Base-by-base conservation (phyloP, 2,113 vertebrate genomes). In the Ascaphus truei region DNA sequence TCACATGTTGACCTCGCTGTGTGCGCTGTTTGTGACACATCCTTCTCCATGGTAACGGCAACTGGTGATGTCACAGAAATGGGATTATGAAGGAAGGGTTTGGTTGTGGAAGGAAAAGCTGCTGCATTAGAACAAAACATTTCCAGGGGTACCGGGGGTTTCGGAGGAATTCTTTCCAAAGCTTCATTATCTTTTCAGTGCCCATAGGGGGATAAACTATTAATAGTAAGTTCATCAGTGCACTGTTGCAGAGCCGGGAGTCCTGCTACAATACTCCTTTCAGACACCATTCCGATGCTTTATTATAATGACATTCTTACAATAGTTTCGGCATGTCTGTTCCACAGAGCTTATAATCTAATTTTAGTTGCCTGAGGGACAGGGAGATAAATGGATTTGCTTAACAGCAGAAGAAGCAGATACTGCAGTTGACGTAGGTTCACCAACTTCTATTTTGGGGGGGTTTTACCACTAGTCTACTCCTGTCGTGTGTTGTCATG, bases 41-140 rank as follows among this genome's bases (percentile, higher is more conserved):
- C 66, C 55, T 26, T 51, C 45, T 52, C 67, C 57, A 22, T 71
- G 57, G 67, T 61, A 71, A 71, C 25, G 22, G 33, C 67, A 47
- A 25, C 47, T 16, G 25, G 45, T 61, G 67, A 61, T 71, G 67
- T 71, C 67, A 71, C 57, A 50, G 10, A 30, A 45, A 71, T 22
- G 41, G 56, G 56, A 52, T 71, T 71, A 61, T 71, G 67, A 61
- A 71, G 67, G 67, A 71, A 71, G 67, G 67, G 67, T 59, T 71
- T 71, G 67, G 67, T 71, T 71, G 57, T 71, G 67, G 67, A 71
- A 71, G 67, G 67, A 71, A 71, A 71, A 60, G 67, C 67, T 59
- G 56, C 67, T 71, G 45, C 47, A 36, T 27, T 61, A 59, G 67
- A 71, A 71, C 67, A 71, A 71, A 71, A 71, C 67, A 71, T 71